Evolutionary conservation across 2,113 vertebrate genomes (phyloP).

Genomic region (Colaptes auratus): DNA sequence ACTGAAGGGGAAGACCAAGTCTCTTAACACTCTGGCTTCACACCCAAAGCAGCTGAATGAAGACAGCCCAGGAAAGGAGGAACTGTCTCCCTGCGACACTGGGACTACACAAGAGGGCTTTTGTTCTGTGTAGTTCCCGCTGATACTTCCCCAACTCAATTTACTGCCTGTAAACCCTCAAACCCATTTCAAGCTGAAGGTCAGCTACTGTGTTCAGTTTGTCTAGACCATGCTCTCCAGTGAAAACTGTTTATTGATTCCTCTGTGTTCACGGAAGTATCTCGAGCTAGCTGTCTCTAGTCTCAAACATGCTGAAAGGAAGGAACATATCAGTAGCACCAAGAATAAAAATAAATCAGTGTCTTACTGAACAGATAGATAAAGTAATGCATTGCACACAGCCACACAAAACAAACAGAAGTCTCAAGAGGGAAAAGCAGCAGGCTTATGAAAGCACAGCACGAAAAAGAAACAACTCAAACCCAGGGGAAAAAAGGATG

Average conservation of each 20-base stretch:
- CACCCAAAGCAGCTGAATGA: neutral
- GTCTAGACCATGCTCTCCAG: neutral
- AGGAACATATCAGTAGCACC: neutral
- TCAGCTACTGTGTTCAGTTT: neutral
- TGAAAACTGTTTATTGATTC: neutral
- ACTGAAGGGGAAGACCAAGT: neutral
- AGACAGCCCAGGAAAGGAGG: neutral
- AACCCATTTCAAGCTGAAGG: neutral
- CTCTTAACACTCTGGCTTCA: neutral
- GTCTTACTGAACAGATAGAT: neutral
- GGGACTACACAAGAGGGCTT: neutral
- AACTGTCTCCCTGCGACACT: neutral
- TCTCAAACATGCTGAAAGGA: neutral
- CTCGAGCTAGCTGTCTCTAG: neutral
- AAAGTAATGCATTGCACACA: neutral
- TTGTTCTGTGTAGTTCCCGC: neutral
- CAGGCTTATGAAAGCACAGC: neutral
- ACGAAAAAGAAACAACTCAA: neutral
- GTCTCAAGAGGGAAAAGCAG: neutral
- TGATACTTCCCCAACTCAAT: neutral
- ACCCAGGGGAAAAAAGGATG: neutral
- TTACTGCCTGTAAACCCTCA: neutral
- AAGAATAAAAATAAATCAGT: neutral
- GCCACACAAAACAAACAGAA: neutral
- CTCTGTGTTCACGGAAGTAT: neutral